A percentile compares a stretch with the other conserved stretches of the same genome.
These are phyloP conservation scores for Ardeotis arabs DNA, from an alignment of 2,113 vertebrate genomes.

Conservation along the genomic window DNA sequence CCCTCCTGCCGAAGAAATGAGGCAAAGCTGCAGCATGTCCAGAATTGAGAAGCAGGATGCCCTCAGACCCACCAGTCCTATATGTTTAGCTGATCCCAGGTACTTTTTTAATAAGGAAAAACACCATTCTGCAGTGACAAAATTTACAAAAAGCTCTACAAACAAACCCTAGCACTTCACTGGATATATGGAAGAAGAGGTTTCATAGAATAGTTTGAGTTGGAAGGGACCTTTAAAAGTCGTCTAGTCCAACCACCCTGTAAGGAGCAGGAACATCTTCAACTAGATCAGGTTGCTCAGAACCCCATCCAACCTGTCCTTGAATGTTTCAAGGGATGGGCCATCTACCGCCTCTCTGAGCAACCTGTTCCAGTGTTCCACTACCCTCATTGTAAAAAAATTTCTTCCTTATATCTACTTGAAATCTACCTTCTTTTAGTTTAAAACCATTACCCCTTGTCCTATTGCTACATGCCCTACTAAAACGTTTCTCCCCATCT, in stretches of 20 bases:
- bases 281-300: background rate
- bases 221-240: background rate
- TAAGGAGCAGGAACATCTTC: no score
- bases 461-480: background rate
- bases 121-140: background rate
- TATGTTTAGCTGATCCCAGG: background rate
- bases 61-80: background rate
- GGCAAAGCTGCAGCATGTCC: background rate
- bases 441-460: no score
- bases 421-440: background rate
- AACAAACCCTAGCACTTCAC: background rate
- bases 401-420: background rate
- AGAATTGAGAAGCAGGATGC: background rate
- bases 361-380: background rate
- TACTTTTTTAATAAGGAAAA: background rate
- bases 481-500: background rate
- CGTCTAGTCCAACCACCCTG: background rate
- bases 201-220: background rate
- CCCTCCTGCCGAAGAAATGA: background rate
- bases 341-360: background rate
- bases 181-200: background rate
- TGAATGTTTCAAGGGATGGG: background rate
- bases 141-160: background rate
- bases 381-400: background rate
- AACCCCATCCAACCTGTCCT: background rate